Base-by-base conservation (phyloP, 1,140 invertebrate species). In the Ostrea denselamellosa region DNA sequence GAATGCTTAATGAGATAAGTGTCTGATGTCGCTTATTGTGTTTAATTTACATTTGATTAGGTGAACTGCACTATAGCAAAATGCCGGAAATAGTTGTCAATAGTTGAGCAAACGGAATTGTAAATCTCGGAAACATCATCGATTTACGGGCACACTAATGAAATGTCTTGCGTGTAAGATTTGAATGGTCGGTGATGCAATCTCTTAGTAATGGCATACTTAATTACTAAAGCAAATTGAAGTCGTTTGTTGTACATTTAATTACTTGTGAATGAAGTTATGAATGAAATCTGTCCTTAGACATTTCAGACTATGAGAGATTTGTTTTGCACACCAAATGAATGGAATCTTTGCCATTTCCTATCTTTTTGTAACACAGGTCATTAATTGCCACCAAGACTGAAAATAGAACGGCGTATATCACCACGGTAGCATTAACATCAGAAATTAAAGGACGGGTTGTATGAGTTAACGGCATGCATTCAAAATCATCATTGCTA, bases 281-380 rank as follows among this genome's bases (percentile, higher is more conserved):
- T 77, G 68, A 77, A 77, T 77, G 68, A 77, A 77, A 77, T 77
- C 68, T 77, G 12, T 77, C 28, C 25, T 25, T 62, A n/a, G 68
- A 12, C 14, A 28, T 17, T 25, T 14, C 68, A 77, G 68, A 28
- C 22, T 34, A 77, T 77, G 65, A 22, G 65, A 28, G 9, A 28
- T 8, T 4, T 28, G 4, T 34, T 14, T 34, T 34, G 68, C 68
- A 28, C 68, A 17, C 22, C 68, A 77, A 34, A 12, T 77, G 25
- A 34, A 14, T 71, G n/a, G 28, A 44, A 44, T 44, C 34, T 44
- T 44, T 5, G 5, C 34, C 2, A 5, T 44, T 44, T 44, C 34
- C 2, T 44, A 44, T 44, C 34, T 44, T 44, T 44, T 44, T 44
- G 34, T 5, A 44, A 44, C 34, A 44, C 34, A 44, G 34, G 5